These are phyloP conservation scores for Odontamblyopus rebecca DNA, from an alignment of 2,797 vertebrate genomes.

Conservation along the genomic window DNA sequence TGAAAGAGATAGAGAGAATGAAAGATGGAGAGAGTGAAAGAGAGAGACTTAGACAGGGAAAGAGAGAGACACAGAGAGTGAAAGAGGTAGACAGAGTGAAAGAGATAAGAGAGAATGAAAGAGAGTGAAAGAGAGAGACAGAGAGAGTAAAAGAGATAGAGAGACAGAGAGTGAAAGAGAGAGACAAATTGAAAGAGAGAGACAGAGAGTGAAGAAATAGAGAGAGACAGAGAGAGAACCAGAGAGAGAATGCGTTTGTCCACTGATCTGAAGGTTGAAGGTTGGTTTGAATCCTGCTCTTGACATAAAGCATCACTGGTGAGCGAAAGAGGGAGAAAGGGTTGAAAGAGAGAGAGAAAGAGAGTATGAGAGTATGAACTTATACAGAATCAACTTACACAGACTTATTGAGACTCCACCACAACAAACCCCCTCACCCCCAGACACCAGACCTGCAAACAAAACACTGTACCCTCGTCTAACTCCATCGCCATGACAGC, in stretches of 20 bases:
- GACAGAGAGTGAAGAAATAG: not conserved
- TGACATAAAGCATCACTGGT: no score
- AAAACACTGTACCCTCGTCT: constrained; percentile 28
- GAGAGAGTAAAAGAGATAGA: not conserved
- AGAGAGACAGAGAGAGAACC: no score
- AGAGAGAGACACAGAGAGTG: not conserved
- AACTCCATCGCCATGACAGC: constrained; percentile 36
- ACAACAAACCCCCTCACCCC: constrained; percentile 16
- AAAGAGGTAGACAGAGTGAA: not conserved
- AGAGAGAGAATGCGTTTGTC: no score
- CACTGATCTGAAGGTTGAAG: no score
- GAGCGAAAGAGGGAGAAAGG: not conserved
- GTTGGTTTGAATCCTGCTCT: no score
- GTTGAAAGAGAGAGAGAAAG: not conserved
- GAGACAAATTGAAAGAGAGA: not conserved
- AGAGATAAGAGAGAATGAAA: not conserved
- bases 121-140: not conserved
- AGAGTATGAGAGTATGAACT: constrained; percentile 1
- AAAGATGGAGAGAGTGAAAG: no score
- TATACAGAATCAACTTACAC: not conserved
- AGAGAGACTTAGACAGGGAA: no score
- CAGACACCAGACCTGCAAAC: constrained; percentile 23
- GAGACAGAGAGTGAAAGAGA: not conserved
- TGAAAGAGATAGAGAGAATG: not conserved
- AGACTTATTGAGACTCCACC: constrained; percentile 11